Percentiles rank a stretch among this genome's conserved stretches.
Evolutionary conservation across 2,797 vertebrate species (phyloP).

Genomic region (Notamacropus eugenii): DNA sequence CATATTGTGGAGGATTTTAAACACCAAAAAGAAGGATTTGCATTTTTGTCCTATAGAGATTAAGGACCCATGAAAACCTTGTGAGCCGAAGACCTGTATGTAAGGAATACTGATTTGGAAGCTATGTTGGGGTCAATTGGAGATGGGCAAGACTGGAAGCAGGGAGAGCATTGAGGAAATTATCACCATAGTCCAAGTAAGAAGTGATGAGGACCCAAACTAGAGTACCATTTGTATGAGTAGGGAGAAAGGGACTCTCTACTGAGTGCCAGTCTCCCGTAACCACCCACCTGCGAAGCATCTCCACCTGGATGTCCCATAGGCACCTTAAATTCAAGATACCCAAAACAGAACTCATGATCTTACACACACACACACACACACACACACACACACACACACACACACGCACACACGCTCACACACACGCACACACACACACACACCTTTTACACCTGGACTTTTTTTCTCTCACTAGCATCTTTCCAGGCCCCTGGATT

Average conservation of each 20-base stretch:
- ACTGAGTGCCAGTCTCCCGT: not conserved
- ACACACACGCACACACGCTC: too few relatives aligned
- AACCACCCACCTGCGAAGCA: not conserved
- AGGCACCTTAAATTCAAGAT: not conserved
- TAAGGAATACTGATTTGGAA: not conserved
- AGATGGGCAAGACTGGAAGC: not conserved
- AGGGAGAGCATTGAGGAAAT: not conserved
- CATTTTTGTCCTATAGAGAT: not conserved
- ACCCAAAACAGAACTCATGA: not conserved
- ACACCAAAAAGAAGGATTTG: not conserved
- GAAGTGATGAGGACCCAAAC: not conserved
- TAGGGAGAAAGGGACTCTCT: not conserved
- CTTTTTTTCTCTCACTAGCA: not conserved
- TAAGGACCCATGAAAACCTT: not conserved
- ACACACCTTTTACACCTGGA: not conserved
- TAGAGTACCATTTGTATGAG: not conserved
- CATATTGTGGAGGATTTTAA: not conserved
- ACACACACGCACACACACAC: too few relatives aligned
- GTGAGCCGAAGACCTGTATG: not conserved
- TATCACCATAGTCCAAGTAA: not conserved
- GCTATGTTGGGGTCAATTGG: fast-evolving
- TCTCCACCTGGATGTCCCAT: not conserved
- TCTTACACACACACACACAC: not conserved
- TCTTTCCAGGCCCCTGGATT: not conserved
- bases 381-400: too few relatives aligned